Evolutionary conservation across 2,113 vertebrate genomes (phyloP), one percentile per base, ranked within the genome.

Genomic region (Amazona guildingii): DNA sequence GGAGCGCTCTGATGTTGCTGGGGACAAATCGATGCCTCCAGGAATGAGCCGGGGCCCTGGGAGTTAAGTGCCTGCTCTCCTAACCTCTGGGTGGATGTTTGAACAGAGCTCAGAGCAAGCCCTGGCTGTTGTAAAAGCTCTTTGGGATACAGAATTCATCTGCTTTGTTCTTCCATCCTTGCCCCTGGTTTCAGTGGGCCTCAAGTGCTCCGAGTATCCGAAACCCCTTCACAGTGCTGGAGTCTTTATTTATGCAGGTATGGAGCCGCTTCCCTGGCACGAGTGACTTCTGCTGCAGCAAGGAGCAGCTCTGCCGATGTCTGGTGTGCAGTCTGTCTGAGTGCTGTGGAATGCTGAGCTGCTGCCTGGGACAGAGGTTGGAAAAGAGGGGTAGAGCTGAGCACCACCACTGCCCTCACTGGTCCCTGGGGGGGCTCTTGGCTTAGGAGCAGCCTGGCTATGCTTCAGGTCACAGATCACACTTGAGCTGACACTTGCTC

Each of bases 81-180:
- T 93, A 35, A 89, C 78, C 92, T 64, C 14, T 2, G 70, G 20
- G 43, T 82, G 81, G 83, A 66, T 95, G 83, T 95, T 95, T 95
- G 83, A 91, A 80, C 92, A 96, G 92, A 72, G 91, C 81, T 95
- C 88, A 75, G 91, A 1, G 43, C 72, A 20, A 94, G 94, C 88
- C 79, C 80, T 46, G n/a, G 23, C 91, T 75, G 14, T 84, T 1
- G 2, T 90, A 88, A 95, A 96, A 94, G 41, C 92, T 83, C 78
- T 76, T 81, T 33, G 59, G 63, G 75, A 81, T 28, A 70, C 82
- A 35, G 5, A 69, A 54, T 76, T 80, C 39, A 46, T 59, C 83
- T 29, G 76, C 86, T 94, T 86, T 92, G 91, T 94, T 90, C 63
- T 95, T 68, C 69, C 61, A 31, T 27, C n/a, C 49, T 76, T 1